These are phyloP conservation scores for Rhamnusium bicolor DNA, from an alignment of 2,888 invertebrate species.

Conservation along the genomic window DNA sequence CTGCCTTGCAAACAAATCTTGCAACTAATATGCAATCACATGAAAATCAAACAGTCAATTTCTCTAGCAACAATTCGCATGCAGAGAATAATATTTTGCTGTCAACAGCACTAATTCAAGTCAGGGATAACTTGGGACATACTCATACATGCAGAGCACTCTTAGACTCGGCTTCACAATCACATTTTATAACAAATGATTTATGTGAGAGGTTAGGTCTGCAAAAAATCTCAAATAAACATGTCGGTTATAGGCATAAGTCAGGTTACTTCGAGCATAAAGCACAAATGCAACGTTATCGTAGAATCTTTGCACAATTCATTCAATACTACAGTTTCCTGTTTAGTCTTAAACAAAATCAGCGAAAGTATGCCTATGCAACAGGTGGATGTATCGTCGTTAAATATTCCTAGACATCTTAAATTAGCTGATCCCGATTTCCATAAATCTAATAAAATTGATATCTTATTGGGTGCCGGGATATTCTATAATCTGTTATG, in stretches of 20 bases:
- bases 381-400: not conserved
- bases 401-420: slow-evolving; percentile 24
- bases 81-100: not conserved
- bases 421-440: slow-evolving; percentile 32
- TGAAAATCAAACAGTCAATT: not conserved
- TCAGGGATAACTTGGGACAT: not conserved
- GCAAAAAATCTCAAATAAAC: not conserved
- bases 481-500: slow-evolving; percentile 26
- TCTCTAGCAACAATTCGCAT: not conserved
- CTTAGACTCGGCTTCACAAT: not conserved
- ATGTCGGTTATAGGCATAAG: not conserved
- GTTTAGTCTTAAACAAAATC: not conserved
- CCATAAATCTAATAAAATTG: slow-evolving; percentile 1
- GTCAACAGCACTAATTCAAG: not conserved
- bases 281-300: not conserved
- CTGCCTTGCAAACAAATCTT: not conserved
- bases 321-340: not conserved
- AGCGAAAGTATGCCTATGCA: not conserved
- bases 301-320: not conserved
- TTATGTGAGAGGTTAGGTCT: not conserved
- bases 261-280: not conserved
- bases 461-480: slow-evolving; percentile 29
- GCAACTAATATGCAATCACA: not conserved
- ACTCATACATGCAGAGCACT: not conserved
- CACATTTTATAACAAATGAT: not conserved